Conservation (phyloP, 2,888 invertebrate species). For the Clusia tigrina region DNA sequence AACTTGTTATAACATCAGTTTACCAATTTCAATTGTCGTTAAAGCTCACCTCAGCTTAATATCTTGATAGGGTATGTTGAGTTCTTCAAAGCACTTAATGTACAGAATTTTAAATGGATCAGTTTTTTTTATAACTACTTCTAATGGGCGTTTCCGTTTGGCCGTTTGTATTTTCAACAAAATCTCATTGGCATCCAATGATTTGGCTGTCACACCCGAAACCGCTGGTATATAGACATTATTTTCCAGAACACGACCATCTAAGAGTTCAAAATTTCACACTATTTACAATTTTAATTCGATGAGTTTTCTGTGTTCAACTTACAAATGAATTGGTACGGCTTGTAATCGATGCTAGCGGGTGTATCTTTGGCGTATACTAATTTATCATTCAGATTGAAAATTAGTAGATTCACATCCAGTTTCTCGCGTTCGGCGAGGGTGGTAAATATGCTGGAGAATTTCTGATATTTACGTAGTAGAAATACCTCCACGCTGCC, state of each 20-base stretch:
- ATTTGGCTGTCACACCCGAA: too few relatives aligned
- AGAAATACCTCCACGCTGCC: constrained; percentile 49
- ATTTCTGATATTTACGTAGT: constrained; percentile 56
- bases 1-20: not conserved
- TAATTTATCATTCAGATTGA: constrained; percentile 50
- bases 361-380: constrained; percentile 51
- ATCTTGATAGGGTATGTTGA: constrained; percentile 41
- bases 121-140: constrained; percentile 46
- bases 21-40: constrained; percentile 39
- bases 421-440: constrained; percentile 51
- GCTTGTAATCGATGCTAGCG: constrained; percentile 48
- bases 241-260: constrained; percentile 44
- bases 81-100: constrained; percentile 57
- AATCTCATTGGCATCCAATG: constrained; percentile 43
- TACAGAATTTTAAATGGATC: constrained; percentile 53
- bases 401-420: constrained; percentile 41
- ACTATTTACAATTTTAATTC: not conserved
- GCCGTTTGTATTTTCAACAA: constrained; percentile 57
- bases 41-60: constrained; percentile 36
- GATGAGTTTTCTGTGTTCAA: not conserved
- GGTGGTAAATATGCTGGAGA: constrained; percentile 47
- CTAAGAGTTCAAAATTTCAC: constrained; percentile 27
- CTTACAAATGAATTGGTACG: constrained; percentile 54
- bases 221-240: too few relatives aligned
- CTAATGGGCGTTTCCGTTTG: constrained; percentile 51